Conservation (phyloP, 2,888 invertebrate genomes). For the Lycia hirtaria region DNA sequence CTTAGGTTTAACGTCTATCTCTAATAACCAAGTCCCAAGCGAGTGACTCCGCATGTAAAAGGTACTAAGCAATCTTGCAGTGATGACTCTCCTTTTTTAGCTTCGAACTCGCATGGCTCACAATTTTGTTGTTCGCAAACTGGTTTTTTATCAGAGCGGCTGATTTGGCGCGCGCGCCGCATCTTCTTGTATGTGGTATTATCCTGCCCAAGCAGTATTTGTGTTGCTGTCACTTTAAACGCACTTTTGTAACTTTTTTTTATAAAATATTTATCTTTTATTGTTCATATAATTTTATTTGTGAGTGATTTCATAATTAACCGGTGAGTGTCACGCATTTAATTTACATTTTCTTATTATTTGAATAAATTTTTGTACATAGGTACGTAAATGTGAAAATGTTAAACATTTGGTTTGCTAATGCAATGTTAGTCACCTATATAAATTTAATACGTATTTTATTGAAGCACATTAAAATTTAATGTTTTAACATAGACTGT, state of each 20-base stretch:
- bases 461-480: too few relatives aligned
- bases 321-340: not conserved
- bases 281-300: not conserved
- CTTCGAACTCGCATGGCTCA: not conserved
- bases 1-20: too few relatives aligned
- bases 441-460: too few relatives aligned
- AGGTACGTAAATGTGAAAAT: too few relatives aligned
- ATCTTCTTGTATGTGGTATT: not conserved
- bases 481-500: too few relatives aligned
- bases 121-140: slow-evolving; percentile 16
- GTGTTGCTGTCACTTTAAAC: slow-evolving; percentile 16
- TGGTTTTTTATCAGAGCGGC: slow-evolving; percentile 29
- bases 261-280: not conserved
- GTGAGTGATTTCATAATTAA: not conserved
- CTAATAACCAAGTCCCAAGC: not conserved
- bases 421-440: too few relatives aligned
- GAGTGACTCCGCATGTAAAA: not conserved
- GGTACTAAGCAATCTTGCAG: not conserved
- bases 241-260: slow-evolving; percentile 1
- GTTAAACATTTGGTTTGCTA: too few relatives aligned
- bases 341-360: not conserved
- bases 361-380: not conserved
- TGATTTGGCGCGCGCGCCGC: slow-evolving; percentile 15
- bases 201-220: slow-evolving; percentile 32
- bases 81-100: not conserved